phyloP scores from a whole-genome alignment of 2,888 invertebrate species.

The Aphidius colemani region DNA sequence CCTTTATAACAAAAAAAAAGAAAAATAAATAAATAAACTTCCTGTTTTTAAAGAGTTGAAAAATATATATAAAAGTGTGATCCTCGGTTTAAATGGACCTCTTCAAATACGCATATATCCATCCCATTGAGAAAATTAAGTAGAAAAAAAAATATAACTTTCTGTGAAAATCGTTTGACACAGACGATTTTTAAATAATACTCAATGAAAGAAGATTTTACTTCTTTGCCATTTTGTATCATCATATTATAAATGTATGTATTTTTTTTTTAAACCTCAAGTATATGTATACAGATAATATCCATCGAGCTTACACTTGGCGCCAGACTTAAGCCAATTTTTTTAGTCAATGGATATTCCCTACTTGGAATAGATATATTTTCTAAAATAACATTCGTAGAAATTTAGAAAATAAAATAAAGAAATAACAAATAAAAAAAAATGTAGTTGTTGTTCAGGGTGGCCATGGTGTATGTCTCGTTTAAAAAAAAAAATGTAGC shows the following conservation, averaged over 20 bases:
- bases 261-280: background rate
- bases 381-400: background rate
- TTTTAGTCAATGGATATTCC: background rate
- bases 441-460: slow-evolving; percentile 1
- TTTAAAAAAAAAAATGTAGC: slow-evolving; percentile 1
- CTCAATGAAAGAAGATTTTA: background rate
- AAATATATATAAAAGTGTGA: too few relatives aligned
- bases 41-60: too few relatives aligned
- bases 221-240: background rate
- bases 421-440: too few relatives aligned
- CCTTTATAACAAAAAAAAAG: too few relatives aligned
- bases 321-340: too few relatives aligned
- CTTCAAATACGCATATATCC: too few relatives aligned
- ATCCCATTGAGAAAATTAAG: background rate
- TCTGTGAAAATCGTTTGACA: too few relatives aligned
- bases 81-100: too few relatives aligned
- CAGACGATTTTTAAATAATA: background rate
- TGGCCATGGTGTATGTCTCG: slow-evolving; percentile 7
- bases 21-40: too few relatives aligned
- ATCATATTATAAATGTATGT: background rate
- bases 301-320: too few relatives aligned
- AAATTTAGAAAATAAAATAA: background rate
- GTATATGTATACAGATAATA: too few relatives aligned
- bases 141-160: background rate
- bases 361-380: background rate